These are phyloP conservation scores for Paedocypris micromegethes DNA, from an alignment of 2,797 vertebrate genomes.

Conservation along the genomic window DNA sequence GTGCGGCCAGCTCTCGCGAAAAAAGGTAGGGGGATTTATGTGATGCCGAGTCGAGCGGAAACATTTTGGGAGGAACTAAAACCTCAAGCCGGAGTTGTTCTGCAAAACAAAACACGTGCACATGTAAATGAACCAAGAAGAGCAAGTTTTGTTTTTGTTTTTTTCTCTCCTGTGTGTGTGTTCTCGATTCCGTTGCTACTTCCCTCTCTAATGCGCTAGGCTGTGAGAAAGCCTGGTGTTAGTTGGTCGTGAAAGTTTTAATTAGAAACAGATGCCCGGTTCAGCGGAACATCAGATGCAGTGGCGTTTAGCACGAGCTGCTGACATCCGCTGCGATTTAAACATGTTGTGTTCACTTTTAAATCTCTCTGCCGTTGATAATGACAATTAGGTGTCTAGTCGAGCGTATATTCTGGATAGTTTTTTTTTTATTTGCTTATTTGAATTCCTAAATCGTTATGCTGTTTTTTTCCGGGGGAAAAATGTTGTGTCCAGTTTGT, in stretches of 20 bases:
- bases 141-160: neutral
- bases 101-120: neutral
- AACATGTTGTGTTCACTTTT: neutral
- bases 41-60: too few species aligned
- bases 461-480: neutral
- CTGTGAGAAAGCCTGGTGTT: neutral
- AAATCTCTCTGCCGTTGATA: slow-evolving; percentile 17
- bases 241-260: slow-evolving; percentile 15
- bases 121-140: neutral
- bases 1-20: slow-evolving; percentile 32
- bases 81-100: too few species aligned
- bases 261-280: slow-evolving; percentile 28
- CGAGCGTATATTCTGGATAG: too few species aligned
- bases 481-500: too few species aligned
- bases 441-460: neutral
- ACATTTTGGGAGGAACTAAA: too few species aligned
- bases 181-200: slow-evolving; percentile 23
- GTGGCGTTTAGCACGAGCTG: slow-evolving; percentile 11
- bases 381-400: neutral
- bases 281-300: neutral
- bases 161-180: neutral
- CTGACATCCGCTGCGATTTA: neutral
- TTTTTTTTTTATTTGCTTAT: neutral
- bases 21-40: slow-evolving; percentile 32
- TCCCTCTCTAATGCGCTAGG: slow-evolving; percentile 12